Conservation (phyloP, 2,797 vertebrate species). For the Lepilemur ruficaudatus region DNA sequence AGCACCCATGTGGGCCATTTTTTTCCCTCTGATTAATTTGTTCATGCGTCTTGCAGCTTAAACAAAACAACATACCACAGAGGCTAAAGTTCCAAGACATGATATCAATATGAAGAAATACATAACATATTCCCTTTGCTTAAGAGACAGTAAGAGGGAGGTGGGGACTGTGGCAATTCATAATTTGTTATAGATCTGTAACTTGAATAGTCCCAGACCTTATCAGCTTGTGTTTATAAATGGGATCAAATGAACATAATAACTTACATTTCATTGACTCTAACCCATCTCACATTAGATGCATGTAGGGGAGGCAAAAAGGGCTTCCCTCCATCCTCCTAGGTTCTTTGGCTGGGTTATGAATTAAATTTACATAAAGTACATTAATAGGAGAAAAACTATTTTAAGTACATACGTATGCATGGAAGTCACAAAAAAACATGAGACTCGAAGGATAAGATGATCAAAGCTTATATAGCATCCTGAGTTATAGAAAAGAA, state of each 20-base stretch:
- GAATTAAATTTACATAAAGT: background rate
- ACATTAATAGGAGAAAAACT: background rate
- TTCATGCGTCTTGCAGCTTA: background rate
- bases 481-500: background rate
- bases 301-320: too few relatives aligned
- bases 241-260: background rate
- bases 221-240: background rate
- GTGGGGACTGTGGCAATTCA: too few relatives aligned
- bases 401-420: background rate
- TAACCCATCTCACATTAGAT: background rate
- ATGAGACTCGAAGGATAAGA: background rate
- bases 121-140: background rate
- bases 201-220: background rate
- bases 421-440: background rate
- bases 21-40: background rate
- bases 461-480: background rate
- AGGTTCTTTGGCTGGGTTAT: background rate
- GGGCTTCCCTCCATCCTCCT: too few relatives aligned
- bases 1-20: background rate
- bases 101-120: background rate
- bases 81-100: background rate
- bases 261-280: background rate
- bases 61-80: background rate
- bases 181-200: background rate
- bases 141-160: background rate